Evolutionary conservation across 2,888 invertebrate genomes (phyloP), one percentile per base, ranked within the genome.

Genomic region (Rhagonycha lutea): DNA sequence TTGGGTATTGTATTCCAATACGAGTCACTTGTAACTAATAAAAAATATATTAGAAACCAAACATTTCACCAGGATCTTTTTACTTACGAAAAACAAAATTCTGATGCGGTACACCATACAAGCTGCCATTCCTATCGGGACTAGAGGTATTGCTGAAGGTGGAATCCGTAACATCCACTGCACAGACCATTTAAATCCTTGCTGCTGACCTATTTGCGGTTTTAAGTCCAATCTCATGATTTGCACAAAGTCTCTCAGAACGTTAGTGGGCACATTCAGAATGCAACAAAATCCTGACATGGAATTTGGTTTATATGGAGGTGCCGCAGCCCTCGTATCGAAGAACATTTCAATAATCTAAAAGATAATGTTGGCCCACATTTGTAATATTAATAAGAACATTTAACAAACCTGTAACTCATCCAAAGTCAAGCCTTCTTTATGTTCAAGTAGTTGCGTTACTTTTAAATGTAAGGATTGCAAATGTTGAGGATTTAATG

Each of bases 121-220:
- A 69, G 96, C 96, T 24, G 96, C 93, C 88, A 94, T 95, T 9
- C 98, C 97, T 72, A 94, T 94, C n/a, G 97, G 96, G 81, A 96
- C 94, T 82, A 97, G 95, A 71, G 94, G 95, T 28, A 92, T 91
- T 32, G 94, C 94, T 61, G 96, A 94, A 79, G 97, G 97, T 75
- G 98, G 97, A 82, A 97, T 95, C 74, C 98, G 92, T 85, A 98
- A 91, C 88, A 97, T 96, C 93, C 96, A 95, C 87, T 96, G 96
- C 74, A 97, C 94, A 67, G 93, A 91, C 98, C 98, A 98, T 83
- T 95, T 95, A 81, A 94, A 89, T 72, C 91, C 92, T 78, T 90
- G 90, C 74, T 91, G 91, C 77, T 91, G 92, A 2, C 90, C 89
- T 11, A 92, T 84, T 11, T 90, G 90, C 0, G 92, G 92, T 80